Evolutionary conservation across 2,888 invertebrate species (phyloP), one percentile per base, ranked within the genome.

Genomic region (Apoderus coryli): DNA sequence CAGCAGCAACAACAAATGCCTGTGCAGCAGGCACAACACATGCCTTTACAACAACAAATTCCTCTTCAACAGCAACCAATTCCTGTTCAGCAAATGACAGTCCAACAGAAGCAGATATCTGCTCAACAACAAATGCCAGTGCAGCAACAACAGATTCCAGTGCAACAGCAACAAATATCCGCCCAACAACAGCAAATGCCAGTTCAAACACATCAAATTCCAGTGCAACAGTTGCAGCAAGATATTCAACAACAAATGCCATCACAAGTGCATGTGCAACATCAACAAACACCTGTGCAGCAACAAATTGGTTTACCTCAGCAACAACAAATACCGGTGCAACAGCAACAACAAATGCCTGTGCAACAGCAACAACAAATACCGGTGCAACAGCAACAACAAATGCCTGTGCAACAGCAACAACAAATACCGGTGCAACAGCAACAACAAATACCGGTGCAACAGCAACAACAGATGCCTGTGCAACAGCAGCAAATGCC

Each of bases 131-230:
- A 6, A 11, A 7, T n/a, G 19, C n/a, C 6, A 6, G n/a, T n/a
- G 6, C 42, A 38, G 25, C 36, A 28, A 22, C 35, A 35, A 35
- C 29, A 13, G 4, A 23, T 23, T n/a, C 23, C 22, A 5, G 26
- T 14, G 10, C 31, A 29, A 24, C 38, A 39, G 9, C 33, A 33
- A 25, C 26, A 25, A 14, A 16, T 19, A 13, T 25, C 28, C 10
- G n/a, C 11, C 16, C 42, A 42, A 25, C 37, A 39, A 30, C 34
- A 31, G 9, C 29, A 22, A 52, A 44, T 61, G 61, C 54, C 61
- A 61, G 46, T 64, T 63, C 57, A 64, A 62, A 59, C 64, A 62
- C 49, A 64, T 63, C 53, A 62, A 63, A 54, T 63, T 62, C 4
- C 7, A 10, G 27, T 19, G 3, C 27, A 29, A 12, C 35, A 33